Evolutionary conservation across 2,888 invertebrate species (phyloP).

Genomic region (Polia nebulosa): DNA sequence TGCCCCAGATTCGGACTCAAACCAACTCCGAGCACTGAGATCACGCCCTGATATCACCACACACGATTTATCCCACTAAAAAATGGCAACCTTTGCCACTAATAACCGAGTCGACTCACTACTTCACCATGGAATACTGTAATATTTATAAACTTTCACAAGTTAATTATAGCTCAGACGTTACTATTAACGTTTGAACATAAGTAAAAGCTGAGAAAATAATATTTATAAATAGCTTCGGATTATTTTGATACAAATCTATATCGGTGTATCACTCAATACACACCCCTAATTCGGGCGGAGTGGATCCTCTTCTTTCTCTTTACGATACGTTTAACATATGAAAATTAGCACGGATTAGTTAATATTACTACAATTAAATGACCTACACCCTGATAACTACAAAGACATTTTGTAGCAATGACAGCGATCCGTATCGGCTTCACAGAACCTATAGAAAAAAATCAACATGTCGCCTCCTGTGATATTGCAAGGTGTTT

Average conservation of each 20-base stretch:
- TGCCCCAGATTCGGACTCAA: conserved; percentile 64
- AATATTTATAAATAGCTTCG: conserved; percentile 91
- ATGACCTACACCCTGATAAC: conserved; percentile 91
- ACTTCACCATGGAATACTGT: conserved; percentile 87
- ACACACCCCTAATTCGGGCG: conserved; percentile 90
- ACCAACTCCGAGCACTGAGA: conserved; percentile 69
- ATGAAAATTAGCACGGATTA: conserved; percentile 87
- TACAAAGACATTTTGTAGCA: conserved; percentile 91
- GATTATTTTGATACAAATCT: conserved; percentile 91
- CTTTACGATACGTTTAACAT: conserved; percentile 83
- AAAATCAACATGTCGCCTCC: conserved; percentile 91
- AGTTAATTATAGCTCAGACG: conserved; percentile 90
- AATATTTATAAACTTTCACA: conserved; percentile 91
- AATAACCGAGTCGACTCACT: conserved; percentile 84
- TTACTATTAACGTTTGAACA: conserved; percentile 91
- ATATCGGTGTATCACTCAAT: conserved; percentile 89
- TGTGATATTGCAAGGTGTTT: conserved; percentile 86
- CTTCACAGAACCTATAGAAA: conserved; percentile 90
- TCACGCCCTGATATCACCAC: conserved; percentile 87
- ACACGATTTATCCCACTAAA: conserved; percentile 86
- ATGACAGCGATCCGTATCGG: conserved; percentile 91
- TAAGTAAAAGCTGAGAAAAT: conserved; percentile 91
- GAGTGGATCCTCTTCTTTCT: conserved; percentile 87
- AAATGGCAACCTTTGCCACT: conserved; percentile 90
- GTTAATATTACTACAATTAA: conserved; percentile 87